phyloP scores from a whole-genome alignment of 2,113 vertebrate species.

The Hiodon alosoides region DNA sequence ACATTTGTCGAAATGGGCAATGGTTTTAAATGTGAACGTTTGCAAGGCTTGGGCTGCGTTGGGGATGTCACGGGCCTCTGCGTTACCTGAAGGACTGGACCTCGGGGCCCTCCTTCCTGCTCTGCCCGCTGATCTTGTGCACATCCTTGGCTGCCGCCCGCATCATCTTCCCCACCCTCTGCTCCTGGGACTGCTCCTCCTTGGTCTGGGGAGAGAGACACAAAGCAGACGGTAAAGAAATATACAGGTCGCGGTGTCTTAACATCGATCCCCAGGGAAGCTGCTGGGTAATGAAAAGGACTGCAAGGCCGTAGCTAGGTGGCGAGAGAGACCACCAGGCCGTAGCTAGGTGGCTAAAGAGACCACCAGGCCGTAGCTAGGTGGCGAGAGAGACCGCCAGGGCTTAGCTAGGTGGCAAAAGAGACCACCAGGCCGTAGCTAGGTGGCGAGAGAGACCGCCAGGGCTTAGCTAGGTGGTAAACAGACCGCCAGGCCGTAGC shows the following conservation, averaged over 20 bases:
- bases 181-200: slow-evolving; percentile 79
- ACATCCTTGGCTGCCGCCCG: slow-evolving; percentile 89
- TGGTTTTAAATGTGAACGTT: no score
- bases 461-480: neutral
- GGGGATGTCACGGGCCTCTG: neutral
- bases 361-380: no score
- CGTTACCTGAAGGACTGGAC: slow-evolving; percentile 85
- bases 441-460: no score
- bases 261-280: no score
- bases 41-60: neutral
- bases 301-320: no score
- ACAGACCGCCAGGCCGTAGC: neutral
- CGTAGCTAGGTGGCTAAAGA: no score
- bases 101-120: slow-evolving; percentile 83
- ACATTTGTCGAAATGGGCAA: neutral
- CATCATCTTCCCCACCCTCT: slow-evolving; percentile 89
- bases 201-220: slow-evolving; percentile 56
- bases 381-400: neutral
- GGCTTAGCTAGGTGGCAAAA: neutral
- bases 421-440: neutral
- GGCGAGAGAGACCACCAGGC: no score
- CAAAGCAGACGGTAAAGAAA: neutral
- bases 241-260: no score
- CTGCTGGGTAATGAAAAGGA: no score
- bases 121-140: slow-evolving; percentile 84